Base-by-base conservation (phyloP, 2,888 invertebrate genomes). In the Bombylius discolor region DNA sequence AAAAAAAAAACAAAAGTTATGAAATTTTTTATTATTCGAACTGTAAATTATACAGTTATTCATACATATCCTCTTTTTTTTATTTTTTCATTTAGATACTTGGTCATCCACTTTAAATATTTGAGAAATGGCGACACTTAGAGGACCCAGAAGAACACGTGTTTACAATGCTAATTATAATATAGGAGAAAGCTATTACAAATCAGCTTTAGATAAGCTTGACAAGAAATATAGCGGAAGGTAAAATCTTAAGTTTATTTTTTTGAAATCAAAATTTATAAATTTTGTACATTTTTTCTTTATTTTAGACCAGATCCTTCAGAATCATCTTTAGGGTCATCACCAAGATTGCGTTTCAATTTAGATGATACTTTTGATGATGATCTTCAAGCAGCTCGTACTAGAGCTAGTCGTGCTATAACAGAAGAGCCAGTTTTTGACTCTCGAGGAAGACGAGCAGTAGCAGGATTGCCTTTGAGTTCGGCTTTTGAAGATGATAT, bases 161-260 rank as follows among this genome's bases (percentile, higher is more conserved):
- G 84, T 90, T 66, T 90, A 91, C 71, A 87, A 89, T 68, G 87
- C 87, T 72, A 90, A 89, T 73, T 89, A 88, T 76, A 83, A 86
- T 74, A 85, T 87, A 69, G 89, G 89, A 56, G 86, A 89, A 74
- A 86, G 85, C 66, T 87, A 88, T 71, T 90, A 90, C 77, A 83
- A 83, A 64, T 82, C 87, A 12, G 83, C 87, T 62, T 75, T 89
- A 50, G 87, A 88, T 69, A 79, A 84, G 57, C 73, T 89, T 62
- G 87, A 89, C 69, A 81, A 84, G 62, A 88, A 87, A 73, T 79
- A 80, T 67, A 77, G 77, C 60, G 77, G 77, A 54, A 75, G 79
- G 57, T 77, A 78, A 9, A 60, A 70, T 46, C 13, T 39, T 7
- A 46, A n/a, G 23, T 23, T 23, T 45, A 14, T 46, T 46, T 46